Conservation (phyloP, 1,140 invertebrate species). For the Zaprionus davidi region DNA sequence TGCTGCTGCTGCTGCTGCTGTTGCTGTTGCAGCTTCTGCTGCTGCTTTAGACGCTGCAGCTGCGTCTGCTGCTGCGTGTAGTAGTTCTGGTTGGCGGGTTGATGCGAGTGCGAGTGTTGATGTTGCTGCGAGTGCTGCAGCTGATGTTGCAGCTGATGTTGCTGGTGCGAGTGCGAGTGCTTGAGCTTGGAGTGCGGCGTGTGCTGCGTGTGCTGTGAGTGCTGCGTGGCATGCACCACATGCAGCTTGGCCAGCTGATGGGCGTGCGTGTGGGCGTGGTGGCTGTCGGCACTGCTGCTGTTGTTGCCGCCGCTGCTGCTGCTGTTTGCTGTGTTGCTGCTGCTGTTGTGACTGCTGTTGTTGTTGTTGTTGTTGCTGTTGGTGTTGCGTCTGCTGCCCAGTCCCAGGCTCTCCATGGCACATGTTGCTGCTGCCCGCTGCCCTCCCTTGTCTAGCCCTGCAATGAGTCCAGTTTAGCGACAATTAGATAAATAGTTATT, state of each 20-base stretch:
- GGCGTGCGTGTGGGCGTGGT: slow-evolving; percentile 36
- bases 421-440: slow-evolving; percentile 63
- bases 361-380: slow-evolving; percentile 38
- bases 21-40: slow-evolving; percentile 43
- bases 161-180: slow-evolving; percentile 38
- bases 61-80: slow-evolving; percentile 80
- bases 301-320: slow-evolving; percentile 15
- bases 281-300: not conserved
- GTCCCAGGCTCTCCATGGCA: slow-evolving; percentile 81
- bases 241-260: slow-evolving; percentile 44
- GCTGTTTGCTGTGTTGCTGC: slow-evolving; percentile 10
- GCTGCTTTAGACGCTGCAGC: slow-evolving; percentile 69
- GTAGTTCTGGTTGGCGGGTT: slow-evolving; percentile 75
- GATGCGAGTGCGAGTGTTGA: slow-evolving; percentile 40
- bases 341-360: slow-evolving; percentile 29
- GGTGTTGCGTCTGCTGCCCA: slow-evolving; percentile 76
- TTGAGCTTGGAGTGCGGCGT: slow-evolving; percentile 55
- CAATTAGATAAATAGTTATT: slow-evolving; percentile 34
- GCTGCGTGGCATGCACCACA: slow-evolving; percentile 50
- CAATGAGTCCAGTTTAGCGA: slow-evolving; percentile 35
- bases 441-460: slow-evolving; percentile 20
- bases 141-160: slow-evolving; percentile 37
- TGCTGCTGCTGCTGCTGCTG: slow-evolving; percentile 46
- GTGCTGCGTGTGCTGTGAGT: slow-evolving; percentile 44
- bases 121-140: slow-evolving; percentile 42